phyloP scores from a whole-genome alignment of 2,797 vertebrate genomes.

The Orestias chungarensis region DNA sequence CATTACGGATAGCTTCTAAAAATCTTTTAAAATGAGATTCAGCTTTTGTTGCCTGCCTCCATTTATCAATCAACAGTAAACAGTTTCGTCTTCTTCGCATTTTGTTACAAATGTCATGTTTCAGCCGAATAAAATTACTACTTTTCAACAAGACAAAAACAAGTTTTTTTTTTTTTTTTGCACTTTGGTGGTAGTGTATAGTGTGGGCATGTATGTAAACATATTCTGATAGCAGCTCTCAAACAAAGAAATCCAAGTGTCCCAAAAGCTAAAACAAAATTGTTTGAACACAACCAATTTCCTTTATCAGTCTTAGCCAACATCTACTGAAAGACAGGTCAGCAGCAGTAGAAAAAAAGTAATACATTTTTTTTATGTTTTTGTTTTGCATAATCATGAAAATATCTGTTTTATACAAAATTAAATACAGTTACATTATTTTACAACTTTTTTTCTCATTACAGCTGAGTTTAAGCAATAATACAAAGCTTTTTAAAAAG shows the following conservation, averaged over 20 bases:
- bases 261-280: slow-evolving; percentile 77
- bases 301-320: slow-evolving; percentile 71
- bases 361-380: slow-evolving; percentile 85
- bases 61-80: slow-evolving; percentile 52
- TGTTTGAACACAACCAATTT: slow-evolving; percentile 72
- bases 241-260: slow-evolving; percentile 86
- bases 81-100: slow-evolving; percentile 46
- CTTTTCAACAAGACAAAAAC: slow-evolving; percentile 88
- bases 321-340: slow-evolving; percentile 75
- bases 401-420: slow-evolving; percentile 99
- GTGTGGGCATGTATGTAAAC: slow-evolving; percentile 93
- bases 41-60: slow-evolving; percentile 46
- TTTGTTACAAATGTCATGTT: slow-evolving; percentile 82
- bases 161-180: slow-evolving; percentile 71
- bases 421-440: slow-evolving; percentile 92
- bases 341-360: slow-evolving; percentile 91
- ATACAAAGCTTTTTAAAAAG: slow-evolving; percentile 75
- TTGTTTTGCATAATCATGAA: slow-evolving; percentile 89
- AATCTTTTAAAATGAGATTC: slow-evolving; percentile 58
- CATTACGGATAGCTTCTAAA: slow-evolving; percentile 30
- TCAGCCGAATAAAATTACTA: slow-evolving; percentile 82
- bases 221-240: slow-evolving; percentile 90
- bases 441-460: slow-evolving; percentile 75
- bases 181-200: slow-evolving; percentile 95
- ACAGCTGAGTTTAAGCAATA: slow-evolving; percentile 79